phyloP scores from a whole-genome alignment of 2,797 vertebrate species.

The Hirundo rustica region DNA sequence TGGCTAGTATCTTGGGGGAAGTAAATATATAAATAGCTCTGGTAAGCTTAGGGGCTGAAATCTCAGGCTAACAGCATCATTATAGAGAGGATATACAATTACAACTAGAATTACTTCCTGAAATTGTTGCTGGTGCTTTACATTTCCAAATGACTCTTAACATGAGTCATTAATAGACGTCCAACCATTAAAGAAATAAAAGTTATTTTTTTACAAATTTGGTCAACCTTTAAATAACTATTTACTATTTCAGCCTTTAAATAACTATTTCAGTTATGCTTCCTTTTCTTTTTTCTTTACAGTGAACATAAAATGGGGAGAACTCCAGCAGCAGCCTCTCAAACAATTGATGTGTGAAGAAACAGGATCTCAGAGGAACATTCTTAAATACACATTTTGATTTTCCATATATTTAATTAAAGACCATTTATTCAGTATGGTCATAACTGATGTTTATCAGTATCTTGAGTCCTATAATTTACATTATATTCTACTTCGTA shows the following conservation, averaged over 20 bases:
- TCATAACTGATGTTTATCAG: background rate
- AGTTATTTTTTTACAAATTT: background rate
- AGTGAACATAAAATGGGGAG: background rate
- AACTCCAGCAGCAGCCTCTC: background rate
- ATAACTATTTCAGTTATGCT: background rate
- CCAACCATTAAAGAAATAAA: background rate
- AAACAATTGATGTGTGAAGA: background rate
- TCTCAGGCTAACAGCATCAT: constrained; percentile 35
- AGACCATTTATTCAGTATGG: background rate
- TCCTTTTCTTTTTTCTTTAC: background rate
- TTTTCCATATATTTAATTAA: background rate
- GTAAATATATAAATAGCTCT: constrained; percentile 67
- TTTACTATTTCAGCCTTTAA: background rate
- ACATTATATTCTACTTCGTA: background rate
- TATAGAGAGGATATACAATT: constrained; percentile 29
- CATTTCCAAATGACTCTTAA: constrained; percentile 15
- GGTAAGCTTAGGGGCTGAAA: constrained; percentile 43
- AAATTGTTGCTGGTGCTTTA: constrained; percentile 3
- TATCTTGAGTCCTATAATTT: background rate
- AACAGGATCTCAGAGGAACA: background rate
- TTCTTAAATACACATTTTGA: background rate
- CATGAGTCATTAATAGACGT: background rate
- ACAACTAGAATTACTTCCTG: background rate
- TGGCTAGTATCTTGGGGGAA: constrained; percentile 43
- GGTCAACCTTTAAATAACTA: background rate